These are phyloP conservation scores for Eilema sororculum DNA, from an alignment of 2,888 invertebrate species.

Conservation along the genomic window DNA sequence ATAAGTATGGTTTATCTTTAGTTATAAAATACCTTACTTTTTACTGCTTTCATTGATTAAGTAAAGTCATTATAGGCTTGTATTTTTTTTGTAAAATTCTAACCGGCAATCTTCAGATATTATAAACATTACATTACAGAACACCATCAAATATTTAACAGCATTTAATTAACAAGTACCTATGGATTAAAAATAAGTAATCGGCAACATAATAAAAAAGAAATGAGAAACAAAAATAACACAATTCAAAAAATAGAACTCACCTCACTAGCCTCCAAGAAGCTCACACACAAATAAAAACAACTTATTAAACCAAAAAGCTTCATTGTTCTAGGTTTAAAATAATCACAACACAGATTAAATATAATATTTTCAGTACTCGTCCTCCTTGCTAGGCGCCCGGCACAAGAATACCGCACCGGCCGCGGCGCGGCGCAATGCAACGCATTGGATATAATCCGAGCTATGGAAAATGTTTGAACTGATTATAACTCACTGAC, in stretches of 20 bases:
- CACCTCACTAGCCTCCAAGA: slow-evolving; percentile 52
- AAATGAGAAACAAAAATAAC: slow-evolving; percentile 8
- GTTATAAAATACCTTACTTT: slow-evolving; percentile 1
- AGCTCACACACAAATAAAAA: slow-evolving; percentile 51
- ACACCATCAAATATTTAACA: neutral
- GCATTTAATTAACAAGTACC: neutral
- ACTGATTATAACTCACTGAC: slow-evolving; percentile 41
- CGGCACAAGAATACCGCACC: slow-evolving; percentile 25
- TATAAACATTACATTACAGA: neutral
- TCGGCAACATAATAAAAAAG: neutral
- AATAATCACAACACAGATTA: slow-evolving; percentile 35
- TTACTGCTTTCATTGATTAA: neutral
- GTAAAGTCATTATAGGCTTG: neutral
- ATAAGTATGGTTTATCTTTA: neutral
- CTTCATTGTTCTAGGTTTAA: slow-evolving; percentile 51
- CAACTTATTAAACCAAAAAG: slow-evolving; percentile 50
- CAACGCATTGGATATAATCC: neutral
- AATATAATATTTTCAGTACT: slow-evolving; percentile 3
- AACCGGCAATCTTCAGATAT: neutral
- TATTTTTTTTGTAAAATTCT: too few species aligned
- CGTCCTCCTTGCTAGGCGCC: slow-evolving; percentile 36
- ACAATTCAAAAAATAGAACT: slow-evolving; percentile 41
- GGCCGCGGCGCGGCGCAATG: too few species aligned
- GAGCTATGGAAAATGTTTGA: slow-evolving; percentile 32
- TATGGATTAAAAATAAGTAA: neutral